A percentile compares a stretch with the other conserved stretches of the same genome.
Conservation (phyloP, 2,113 vertebrate species). For the Apteryx owenii region DNA sequence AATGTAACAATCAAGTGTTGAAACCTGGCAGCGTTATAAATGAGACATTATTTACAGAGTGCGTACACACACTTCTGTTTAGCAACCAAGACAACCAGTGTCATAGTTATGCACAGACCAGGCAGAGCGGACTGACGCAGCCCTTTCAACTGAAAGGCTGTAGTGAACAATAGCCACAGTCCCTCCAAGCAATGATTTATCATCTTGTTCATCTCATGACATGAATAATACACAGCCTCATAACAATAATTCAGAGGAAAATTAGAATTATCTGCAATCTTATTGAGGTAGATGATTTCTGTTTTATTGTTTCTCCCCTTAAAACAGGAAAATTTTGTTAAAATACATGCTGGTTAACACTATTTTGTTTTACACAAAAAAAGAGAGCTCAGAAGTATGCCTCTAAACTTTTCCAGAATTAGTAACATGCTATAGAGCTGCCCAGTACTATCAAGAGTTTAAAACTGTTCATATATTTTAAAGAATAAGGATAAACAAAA, state of each 20-base stretch:
- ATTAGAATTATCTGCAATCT: background rate
- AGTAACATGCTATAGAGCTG: background rate
- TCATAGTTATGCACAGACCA: fast-evolving
- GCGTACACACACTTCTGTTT: fast-evolving
- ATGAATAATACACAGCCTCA: background rate
- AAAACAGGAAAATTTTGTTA: background rate
- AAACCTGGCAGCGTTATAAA: background rate
- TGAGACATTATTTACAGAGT: fast-evolving
- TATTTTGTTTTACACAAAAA: background rate
- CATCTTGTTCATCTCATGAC: background rate
- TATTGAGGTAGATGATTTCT: background rate
- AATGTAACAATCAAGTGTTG: fast-evolving
- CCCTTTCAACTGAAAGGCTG: background rate
- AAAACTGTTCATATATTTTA: background rate
- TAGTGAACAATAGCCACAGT: background rate
- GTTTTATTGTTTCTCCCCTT: background rate
- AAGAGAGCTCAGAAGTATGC: background rate
- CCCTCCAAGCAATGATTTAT: background rate
- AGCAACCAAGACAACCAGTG: background rate
- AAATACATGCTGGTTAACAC: background rate
- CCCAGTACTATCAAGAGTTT: background rate
- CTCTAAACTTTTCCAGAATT: background rate
- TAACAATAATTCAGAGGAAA: background rate
- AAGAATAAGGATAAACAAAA: background rate
- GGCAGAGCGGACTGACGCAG: background rate